Evolutionary conservation across 2,113 vertebrate species (phyloP).

Genomic region (Psophia crepitans): DNA sequence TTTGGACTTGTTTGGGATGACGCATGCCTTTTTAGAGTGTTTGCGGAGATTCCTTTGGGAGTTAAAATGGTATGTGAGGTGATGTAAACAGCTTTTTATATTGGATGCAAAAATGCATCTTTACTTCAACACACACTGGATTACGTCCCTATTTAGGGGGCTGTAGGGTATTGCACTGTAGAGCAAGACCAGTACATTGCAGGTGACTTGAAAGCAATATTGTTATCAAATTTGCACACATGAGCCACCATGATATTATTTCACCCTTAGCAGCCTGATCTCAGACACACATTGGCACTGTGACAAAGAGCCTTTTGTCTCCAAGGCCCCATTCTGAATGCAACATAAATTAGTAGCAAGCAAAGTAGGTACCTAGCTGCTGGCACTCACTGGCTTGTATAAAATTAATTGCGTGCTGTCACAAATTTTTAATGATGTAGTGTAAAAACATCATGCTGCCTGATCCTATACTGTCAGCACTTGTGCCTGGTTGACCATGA

Average conservation of each 20-base stretch:
- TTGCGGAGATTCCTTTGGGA: not conserved
- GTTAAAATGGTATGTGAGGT: not conserved
- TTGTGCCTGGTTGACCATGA: not conserved
- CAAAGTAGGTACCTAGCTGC: not conserved
- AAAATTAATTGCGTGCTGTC: not conserved
- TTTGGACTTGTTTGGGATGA: not conserved
- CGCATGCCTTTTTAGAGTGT: not conserved
- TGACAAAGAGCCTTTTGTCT: slow-evolving; percentile 8
- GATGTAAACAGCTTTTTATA: not conserved
- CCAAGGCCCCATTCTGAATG: not conserved
- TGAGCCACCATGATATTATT: not conserved
- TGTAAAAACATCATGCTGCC: not conserved
- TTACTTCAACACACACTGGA: not conserved
- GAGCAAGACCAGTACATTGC: not conserved
- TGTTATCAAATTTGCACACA: not conserved
- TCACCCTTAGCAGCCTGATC: not conserved
- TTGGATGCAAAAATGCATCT: not conserved
- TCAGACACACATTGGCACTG: not conserved
- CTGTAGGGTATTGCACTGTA: not conserved
- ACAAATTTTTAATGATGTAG: not conserved
- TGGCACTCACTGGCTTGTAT: not conserved
- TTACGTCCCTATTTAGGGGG: not conserved
- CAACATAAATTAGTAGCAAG: not conserved
- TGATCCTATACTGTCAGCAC: not conserved
- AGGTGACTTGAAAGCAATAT: not conserved